Conservation (phyloP, 2,797 vertebrate genomes). For the Myoxocephalus aenaeus region DNA sequence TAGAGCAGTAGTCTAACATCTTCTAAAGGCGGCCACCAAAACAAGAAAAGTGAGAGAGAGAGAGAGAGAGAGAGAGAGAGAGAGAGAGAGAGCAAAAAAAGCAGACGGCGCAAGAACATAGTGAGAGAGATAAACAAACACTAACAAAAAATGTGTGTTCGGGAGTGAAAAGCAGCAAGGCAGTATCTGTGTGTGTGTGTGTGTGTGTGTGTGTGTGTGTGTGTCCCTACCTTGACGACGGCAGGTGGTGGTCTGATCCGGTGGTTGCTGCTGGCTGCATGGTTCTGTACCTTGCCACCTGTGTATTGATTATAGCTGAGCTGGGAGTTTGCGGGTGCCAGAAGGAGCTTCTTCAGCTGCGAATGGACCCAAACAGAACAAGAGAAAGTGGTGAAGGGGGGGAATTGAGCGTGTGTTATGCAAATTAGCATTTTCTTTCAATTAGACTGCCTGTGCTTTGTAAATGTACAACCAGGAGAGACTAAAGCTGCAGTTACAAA, state of each 20-base stretch:
- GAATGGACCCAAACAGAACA: conserved; percentile 73
- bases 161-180: conserved; percentile 47
- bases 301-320: conserved; percentile 99
- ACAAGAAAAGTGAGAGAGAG: conserved; percentile 55
- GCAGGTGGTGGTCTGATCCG: conserved; percentile 97
- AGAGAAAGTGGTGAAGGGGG: conserved; percentile 37
- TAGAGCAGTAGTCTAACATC: conserved; percentile 74
- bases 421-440: conserved; percentile 66
- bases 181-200: conserved; percentile 13
- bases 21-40: conserved; percentile 74
- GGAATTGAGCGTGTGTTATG: conserved; percentile 46
- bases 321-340: conserved; percentile 98
- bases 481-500: conserved; percentile 13
- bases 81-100: conserved; percentile 35
- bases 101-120: conserved; percentile 42
- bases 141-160: conserved; percentile 48
- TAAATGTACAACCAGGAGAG: conserved; percentile 36
- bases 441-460: conserved; percentile 54
- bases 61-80: conserved; percentile 33
- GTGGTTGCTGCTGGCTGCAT: conserved; percentile 95
- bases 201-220: conserved; percentile 34
- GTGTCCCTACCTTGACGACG: conserved; percentile 93
- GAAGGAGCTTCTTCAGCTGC: conserved; percentile 99
- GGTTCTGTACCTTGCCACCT: conserved; percentile 96
- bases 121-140: conserved; percentile 62